Base-by-base conservation (phyloP, 2,113 vertebrate genomes). In the Ciconia boyciana region DNA sequence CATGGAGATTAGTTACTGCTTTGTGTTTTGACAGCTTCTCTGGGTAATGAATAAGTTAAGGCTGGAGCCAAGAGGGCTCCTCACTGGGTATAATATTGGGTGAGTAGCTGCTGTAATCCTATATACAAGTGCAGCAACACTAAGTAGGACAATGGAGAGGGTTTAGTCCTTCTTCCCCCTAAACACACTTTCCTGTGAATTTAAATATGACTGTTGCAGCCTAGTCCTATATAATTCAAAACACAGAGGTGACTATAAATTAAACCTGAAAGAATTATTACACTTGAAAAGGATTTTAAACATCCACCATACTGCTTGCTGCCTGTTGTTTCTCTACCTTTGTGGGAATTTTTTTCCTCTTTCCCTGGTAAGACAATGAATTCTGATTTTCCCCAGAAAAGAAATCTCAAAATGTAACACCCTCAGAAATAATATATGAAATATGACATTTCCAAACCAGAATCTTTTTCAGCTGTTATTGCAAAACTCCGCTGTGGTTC, bases 1-100 rank as follows among this genome's bases (percentile, higher is more conserved):
- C 11, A 1, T 9, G 32, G 31, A 65, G 2, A 6, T 54, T 39
- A 13, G 28, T 10, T 52, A 7, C 22, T 65, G 4, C 10, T 61
- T 46, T 48, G 16, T 61, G 14, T 28, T 57, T 77, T 55, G 11
- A 6, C 26, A 48, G 10, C 1, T 84, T 68, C 57, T 78, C 25
- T 1, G 0, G 0, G 17, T 14, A 21, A 60, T 25, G 46, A 70
- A 4, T 16, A 58, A 51, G 16, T 6, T 41, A 29, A 69, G 7
- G 8, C 10, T 44, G 68, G 28, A 57, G 19, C 11, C 49, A 10
- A 2, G 17, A 51, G 0, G 2, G 3, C 19, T 78, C 18, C 28
- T 80, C 20, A 11, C 34, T 48, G 31, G 3, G 4, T 43, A 19
- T 12, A 16, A 6, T n/a, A 16, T 19, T 65, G 55, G 4, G 8